A percentile compares a stretch with the other conserved stretches of the same genome.
phyloP scores from a whole-genome alignment of 64 coral and sea anemone genomes.

The Hydrozoanthus tunicans region DNA sequence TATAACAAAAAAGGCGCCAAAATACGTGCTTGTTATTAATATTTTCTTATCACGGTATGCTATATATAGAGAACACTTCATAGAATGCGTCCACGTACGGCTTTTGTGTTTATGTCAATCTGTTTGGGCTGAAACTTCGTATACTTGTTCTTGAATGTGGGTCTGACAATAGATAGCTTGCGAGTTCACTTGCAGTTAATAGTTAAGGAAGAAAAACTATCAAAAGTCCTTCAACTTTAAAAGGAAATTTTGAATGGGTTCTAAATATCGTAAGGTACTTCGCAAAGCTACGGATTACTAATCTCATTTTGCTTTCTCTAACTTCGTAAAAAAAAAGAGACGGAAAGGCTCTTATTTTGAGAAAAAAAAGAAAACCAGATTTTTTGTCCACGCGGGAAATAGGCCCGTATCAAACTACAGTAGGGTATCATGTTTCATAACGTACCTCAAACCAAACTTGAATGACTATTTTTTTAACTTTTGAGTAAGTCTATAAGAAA shows the following conservation, averaged over 20 bases:
- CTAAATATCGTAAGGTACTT: not conserved
- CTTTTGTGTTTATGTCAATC: too few species aligned
- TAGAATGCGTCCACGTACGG: too few species aligned
- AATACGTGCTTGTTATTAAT: too few species aligned
- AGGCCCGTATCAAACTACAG: not conserved
- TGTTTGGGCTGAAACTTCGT: not conserved
- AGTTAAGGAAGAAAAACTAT: not conserved
- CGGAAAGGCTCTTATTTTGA: not conserved
- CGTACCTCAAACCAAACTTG: too few species aligned
- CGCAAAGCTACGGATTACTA: not conserved
- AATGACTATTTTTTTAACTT: too few species aligned
- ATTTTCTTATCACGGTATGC: too few species aligned
- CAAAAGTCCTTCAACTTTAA: not conserved
- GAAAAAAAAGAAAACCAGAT: not conserved
- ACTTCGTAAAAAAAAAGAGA: not conserved
- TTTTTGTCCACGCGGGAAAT: not conserved
- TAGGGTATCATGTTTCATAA: too few species aligned
- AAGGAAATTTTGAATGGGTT: not conserved
- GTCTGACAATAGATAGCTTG: slow-evolving; percentile 4
- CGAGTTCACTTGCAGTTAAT: not conserved
- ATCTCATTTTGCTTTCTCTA: not conserved
- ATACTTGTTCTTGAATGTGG: slow-evolving; percentile 11
- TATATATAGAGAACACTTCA: too few species aligned
- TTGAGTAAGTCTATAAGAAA: too few species aligned
- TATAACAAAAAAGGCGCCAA: too few species aligned